Percentiles rank a stretch among this genome's conserved stretches.
Evolutionary conservation across 2,797 vertebrate species (phyloP).

Genomic region (Rhadinocentrus ornatus): DNA sequence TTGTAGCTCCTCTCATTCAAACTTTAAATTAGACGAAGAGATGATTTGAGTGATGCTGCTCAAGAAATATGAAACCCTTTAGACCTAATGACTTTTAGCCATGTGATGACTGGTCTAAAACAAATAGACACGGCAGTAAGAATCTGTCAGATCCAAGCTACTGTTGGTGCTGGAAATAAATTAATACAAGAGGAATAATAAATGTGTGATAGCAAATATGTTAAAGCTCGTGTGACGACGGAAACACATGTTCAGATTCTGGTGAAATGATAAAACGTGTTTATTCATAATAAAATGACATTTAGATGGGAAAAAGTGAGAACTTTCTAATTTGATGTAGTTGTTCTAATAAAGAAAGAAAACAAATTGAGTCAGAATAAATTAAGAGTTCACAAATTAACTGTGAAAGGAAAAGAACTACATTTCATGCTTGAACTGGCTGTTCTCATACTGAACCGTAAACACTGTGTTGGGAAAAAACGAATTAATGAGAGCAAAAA

Average conservation of each 20-base stretch:
- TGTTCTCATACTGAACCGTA: conserved; percentile 37
- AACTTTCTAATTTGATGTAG: background rate
- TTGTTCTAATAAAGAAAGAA: conserved; percentile 11
- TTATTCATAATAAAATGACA: conserved; percentile 41
- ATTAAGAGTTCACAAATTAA: conserved; percentile 39
- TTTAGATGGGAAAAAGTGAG: background rate
- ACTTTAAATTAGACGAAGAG: background rate
- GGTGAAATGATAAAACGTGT: background rate
- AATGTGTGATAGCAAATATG: background rate
- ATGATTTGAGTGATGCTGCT: background rate
- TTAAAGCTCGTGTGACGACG: background rate
- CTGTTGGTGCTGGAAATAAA: conserved; percentile 17
- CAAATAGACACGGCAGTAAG: no score
- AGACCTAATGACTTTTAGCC: background rate
- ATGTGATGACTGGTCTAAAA: background rate
- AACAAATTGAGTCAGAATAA: conserved; percentile 36
- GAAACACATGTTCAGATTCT: conserved; percentile 4
- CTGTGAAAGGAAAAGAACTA: conserved; percentile 36
- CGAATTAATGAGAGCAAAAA: conserved; percentile 51
- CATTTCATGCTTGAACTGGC: conserved; percentile 56
- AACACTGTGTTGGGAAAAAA: conserved; percentile 45
- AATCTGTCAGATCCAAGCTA: conserved; percentile 2
- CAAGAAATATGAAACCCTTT: conserved; percentile 1
- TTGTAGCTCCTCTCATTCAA: background rate
- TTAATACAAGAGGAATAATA: conserved; percentile 10